Base-by-base conservation (phyloP, 2,888 invertebrate genomes). In the Sphecodes monilicornis region DNA sequence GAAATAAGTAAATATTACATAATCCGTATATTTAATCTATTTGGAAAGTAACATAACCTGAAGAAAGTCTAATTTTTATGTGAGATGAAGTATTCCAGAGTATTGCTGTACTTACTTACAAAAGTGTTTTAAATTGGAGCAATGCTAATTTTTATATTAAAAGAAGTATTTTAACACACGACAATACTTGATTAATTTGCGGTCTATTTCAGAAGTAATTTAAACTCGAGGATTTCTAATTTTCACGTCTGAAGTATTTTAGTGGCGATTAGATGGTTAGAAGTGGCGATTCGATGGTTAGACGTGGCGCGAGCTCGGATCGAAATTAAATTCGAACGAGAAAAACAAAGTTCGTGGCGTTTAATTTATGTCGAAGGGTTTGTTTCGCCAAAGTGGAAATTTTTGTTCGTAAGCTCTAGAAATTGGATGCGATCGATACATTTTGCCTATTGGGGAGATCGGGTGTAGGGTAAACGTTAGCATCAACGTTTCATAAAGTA, bases 401-500 rank as follows among this genome's bases (percentile, higher is more conserved):
- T 78, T 54, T 77, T 39, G 77, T 16, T 70, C 41, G 41, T 36
- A 22, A 70, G 29, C 29, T 32, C 29, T 46, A 22, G 60, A 46
- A 60, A 36, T 43, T 22, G 43, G 57, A 22, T 29, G 36, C 41
- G 43, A 78, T 22, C 60, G 50, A 76, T 75, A 64, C 74, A 80
- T 71, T 71, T 60, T 6, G 43, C 43, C 26, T 46, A 32, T n/a
- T 43, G 60, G 36, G 16, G 18, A 68, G 68, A 5, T 78, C 50
- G 68, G 64, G 41, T 43, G 39, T 46, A 36, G 64, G 8, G 50
- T 60, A 22, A 64, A 54, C 66, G 74, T 26, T 22, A 46, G 11
- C 29, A 32, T 64, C 43, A 41, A 41, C 46, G 60, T 68, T 66
- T 43, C 66, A 74, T 79, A 68, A 79, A 79, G 46, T 74, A 74